Evolutionary conservation across 2,113 vertebrate genomes (phyloP).

Genomic region (Gadus macrocephalus): DNA sequence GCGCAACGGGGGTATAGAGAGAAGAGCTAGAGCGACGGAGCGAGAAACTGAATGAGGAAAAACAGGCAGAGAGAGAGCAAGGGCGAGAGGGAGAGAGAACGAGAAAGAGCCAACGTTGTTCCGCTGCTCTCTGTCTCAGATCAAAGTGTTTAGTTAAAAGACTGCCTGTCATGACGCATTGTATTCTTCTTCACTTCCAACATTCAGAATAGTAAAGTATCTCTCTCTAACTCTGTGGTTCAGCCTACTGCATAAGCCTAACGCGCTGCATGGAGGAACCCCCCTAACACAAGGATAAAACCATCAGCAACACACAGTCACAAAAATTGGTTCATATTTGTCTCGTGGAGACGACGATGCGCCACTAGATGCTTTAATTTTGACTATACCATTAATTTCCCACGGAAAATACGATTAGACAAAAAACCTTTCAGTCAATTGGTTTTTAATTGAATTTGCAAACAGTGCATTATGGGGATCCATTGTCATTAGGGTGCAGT

Average conservation of each 20-base stretch:
- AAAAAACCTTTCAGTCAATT: no score
- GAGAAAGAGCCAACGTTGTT: constrained; percentile 7
- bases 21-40: constrained; percentile 29
- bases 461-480: no score
- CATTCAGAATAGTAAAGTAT: constrained; percentile 26
- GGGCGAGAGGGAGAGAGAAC: neutral
- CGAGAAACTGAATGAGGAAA: constrained; percentile 27
- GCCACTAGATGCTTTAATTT: no score
- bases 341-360: no score
- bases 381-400: no score
- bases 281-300: constrained; percentile 23
- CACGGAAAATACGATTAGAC: no score
- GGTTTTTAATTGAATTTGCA: no score
- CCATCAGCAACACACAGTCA: neutral
- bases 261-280: neutral
- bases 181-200: constrained; percentile 24
- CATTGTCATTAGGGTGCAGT: no score
- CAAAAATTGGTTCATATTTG: no score
- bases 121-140: constrained; percentile 10
- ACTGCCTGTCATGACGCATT: constrained; percentile 24
- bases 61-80: constrained; percentile 1
- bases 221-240: constrained; percentile 4
- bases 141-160: constrained; percentile 49
- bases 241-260: neutral
- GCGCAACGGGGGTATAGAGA: neutral